Evolutionary conservation across 2,113 vertebrate genomes (phyloP).

Genomic region (Misgurnus anguillicaudatus): DNA sequence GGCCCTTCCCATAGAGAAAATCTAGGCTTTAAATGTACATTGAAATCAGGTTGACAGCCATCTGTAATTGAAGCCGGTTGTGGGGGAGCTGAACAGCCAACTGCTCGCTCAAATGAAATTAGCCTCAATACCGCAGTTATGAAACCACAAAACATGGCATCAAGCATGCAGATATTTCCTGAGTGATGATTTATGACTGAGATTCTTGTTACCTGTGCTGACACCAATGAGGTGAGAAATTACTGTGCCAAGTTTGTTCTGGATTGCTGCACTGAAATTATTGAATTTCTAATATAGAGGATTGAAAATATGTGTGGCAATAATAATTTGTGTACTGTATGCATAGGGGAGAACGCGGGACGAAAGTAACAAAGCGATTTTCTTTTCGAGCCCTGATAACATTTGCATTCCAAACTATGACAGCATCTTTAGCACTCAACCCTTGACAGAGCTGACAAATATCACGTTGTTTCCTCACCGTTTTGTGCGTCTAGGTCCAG

Average conservation of each 20-base stretch:
- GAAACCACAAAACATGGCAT: constrained; percentile 14
- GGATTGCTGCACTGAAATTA: background rate
- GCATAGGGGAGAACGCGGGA: too few species aligned
- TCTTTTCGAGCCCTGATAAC: too few species aligned
- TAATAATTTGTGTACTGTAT: background rate
- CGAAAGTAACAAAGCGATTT: too few species aligned
- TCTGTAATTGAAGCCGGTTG: constrained; percentile 33
- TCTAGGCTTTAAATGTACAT: constrained; percentile 3
- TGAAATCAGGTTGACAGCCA: constrained; percentile 14
- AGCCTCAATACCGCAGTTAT: constrained; percentile 18
- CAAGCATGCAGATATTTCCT: constrained; percentile 5
- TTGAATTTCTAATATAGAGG: background rate
- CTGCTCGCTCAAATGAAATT: background rate
- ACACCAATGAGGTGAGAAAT: constrained; percentile 26
- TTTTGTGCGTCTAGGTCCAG: too few species aligned
- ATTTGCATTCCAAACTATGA: too few species aligned
- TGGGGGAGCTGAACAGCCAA: background rate
- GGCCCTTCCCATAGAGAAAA: background rate
- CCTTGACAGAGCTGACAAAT: too few species aligned
- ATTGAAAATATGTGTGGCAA: background rate
- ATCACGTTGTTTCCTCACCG: too few species aligned
- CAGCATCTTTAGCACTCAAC: too few species aligned
- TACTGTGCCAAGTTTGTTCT: constrained; percentile 6
- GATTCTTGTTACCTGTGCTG: background rate
- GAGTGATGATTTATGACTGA: constrained; percentile 15